Percentiles rank a stretch among this genome's conserved stretches.
Conservation (phyloP, 2,888 invertebrate species). For the Diachrysia chrysitis region DNA sequence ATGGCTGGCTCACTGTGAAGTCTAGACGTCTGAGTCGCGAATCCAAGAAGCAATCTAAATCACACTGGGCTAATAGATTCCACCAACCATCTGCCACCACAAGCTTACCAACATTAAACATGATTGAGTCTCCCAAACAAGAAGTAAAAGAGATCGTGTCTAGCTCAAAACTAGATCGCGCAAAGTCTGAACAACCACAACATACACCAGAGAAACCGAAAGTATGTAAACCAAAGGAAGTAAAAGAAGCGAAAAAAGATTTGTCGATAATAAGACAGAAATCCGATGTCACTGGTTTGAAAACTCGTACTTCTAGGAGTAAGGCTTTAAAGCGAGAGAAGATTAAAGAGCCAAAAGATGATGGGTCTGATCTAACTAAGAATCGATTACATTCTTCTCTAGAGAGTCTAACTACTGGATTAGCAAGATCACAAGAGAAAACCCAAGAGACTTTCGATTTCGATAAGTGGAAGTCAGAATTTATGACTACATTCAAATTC, state of each 20-base stretch:
- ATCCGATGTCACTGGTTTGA: constrained; percentile 90
- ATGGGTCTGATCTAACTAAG: constrained; percentile 74
- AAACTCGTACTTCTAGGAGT: constrained; percentile 78
- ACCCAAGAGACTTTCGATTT: constrained; percentile 83
- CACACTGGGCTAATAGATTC: constrained; percentile 93
- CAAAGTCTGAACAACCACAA: constrained; percentile 82
- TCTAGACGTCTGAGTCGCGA: constrained; percentile 90
- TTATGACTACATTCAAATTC: constrained; percentile 81
- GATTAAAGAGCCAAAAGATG: constrained; percentile 68
- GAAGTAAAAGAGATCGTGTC: constrained; percentile 73
- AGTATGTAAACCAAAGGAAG: constrained; percentile 34
- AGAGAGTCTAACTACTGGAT: constrained; percentile 81
- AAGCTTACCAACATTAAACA: constrained; percentile 93
- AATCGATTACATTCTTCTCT: constrained; percentile 84
- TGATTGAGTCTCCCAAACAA: constrained; percentile 86
- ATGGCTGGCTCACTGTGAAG: constrained; percentile 97
- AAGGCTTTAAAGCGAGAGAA: constrained; percentile 79
- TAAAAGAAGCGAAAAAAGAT: constrained; percentile 60
- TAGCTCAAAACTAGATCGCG: constrained; percentile 72
- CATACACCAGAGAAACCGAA: constrained; percentile 44
- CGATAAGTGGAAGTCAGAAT: constrained; percentile 85
- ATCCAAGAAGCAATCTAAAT: constrained; percentile 90
- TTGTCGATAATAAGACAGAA: constrained; percentile 88
- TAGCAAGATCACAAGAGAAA: constrained; percentile 83
- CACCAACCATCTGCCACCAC: constrained; percentile 95